These are phyloP conservation scores for Microplitis demolitor DNA, from an alignment of 1,140 invertebrate genomes.

Conservation along the genomic window DNA sequence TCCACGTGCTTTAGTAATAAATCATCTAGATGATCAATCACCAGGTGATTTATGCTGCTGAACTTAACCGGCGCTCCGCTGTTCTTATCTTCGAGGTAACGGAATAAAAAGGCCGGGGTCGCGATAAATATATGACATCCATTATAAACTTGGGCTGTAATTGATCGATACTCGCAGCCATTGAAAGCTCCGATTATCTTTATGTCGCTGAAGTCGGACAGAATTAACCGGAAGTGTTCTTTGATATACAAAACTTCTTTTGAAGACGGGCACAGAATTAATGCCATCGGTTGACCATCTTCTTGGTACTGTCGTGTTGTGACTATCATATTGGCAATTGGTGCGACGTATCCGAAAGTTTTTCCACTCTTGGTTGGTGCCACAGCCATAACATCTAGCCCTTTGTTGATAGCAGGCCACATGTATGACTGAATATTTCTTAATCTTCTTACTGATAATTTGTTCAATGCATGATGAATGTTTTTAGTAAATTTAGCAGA, in stretches of 20 bases:
- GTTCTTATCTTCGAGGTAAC: constrained; percentile 40
- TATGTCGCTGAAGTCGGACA: constrained; percentile 32
- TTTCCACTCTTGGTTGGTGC: constrained; percentile 49
- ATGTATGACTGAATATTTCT: constrained; percentile 52
- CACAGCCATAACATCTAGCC: constrained; percentile 46
- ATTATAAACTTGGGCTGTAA: constrained; percentile 48
- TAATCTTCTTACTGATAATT: constrained; percentile 16
- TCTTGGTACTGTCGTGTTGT: constrained; percentile 28
- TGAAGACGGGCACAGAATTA: constrained; percentile 51
- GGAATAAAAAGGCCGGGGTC: constrained; percentile 48
- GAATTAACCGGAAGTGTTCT: constrained; percentile 35
- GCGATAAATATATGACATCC: constrained; percentile 57
- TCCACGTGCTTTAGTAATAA: constrained; percentile 52
- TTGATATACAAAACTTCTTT: constrained; percentile 41
- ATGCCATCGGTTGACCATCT: constrained; percentile 33
- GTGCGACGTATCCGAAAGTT: constrained; percentile 49
- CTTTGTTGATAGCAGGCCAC: constrained; percentile 55
- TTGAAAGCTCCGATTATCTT: constrained; percentile 45
- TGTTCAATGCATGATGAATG: constrained; percentile 43
- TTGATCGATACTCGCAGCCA: constrained; percentile 41
- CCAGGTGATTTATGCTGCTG: constrained; percentile 41
- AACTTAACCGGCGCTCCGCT: constrained; percentile 41
- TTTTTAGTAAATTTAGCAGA: constrained; percentile 39
- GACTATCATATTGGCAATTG: constrained; percentile 42
- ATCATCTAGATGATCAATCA: constrained; percentile 54